These are phyloP conservation scores for Botrylloides violaceus DNA, from an alignment of 23 tunicate genomes.

Conservation along the genomic window DNA sequence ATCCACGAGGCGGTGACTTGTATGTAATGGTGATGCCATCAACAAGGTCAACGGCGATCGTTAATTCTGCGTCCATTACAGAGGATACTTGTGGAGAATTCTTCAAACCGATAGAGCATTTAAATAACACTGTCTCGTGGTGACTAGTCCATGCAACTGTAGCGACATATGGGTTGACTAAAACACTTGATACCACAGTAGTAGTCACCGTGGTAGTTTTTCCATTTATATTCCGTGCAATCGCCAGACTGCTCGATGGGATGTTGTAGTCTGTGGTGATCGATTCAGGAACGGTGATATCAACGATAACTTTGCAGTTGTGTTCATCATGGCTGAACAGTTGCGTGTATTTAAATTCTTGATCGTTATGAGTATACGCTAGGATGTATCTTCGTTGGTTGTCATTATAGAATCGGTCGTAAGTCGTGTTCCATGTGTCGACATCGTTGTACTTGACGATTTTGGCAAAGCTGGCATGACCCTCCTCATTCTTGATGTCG, in stretches of 20 bases:
- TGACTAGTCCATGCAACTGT: background rate
- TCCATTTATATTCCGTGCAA: background rate
- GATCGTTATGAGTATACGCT: background rate
- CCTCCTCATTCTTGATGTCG: background rate
- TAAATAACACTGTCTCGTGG: background rate
- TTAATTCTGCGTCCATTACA: background rate
- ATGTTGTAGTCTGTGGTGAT: background rate
- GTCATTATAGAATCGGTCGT: background rate
- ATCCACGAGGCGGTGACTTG: background rate
- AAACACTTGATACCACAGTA: background rate
- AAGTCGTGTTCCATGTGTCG: background rate
- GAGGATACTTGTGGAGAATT: background rate
- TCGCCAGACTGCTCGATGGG: background rate
- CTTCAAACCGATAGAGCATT: background rate
- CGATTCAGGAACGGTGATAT: background rate
- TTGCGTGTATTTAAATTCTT: background rate
- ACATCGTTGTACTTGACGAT: background rate
- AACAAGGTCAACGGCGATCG: background rate
- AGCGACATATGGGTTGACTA: background rate
- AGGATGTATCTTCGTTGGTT: background rate
- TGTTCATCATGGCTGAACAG: background rate
- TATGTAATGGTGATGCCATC: conserved; percentile 2
- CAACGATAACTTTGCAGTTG: background rate
- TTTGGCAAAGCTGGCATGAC: background rate
- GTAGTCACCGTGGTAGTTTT: background rate